These are phyloP conservation scores for Nanorana parkeri DNA, from an alignment of 2,113 vertebrate genomes.

Conservation along the genomic window DNA sequence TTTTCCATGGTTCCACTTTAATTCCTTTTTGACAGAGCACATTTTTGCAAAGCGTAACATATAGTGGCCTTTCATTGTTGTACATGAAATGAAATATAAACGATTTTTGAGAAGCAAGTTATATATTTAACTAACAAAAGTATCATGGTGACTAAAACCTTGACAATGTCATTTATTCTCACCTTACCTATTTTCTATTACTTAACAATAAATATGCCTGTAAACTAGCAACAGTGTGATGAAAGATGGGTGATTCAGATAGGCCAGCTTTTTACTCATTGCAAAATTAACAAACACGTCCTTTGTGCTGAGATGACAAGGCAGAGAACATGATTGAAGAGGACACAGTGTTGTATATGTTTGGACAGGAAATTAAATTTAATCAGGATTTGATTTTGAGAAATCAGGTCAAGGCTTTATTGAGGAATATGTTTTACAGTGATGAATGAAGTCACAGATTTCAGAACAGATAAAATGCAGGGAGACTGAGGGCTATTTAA, in stretches of 20 bases:
- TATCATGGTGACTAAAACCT: no score
- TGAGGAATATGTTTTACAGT: constrained; percentile 54
- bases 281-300: neutral
- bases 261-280: neutral
- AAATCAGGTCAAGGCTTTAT: constrained; percentile 53
- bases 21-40: no score
- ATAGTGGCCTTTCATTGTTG: no score
- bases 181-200: no score
- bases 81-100: no score
- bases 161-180: no score
- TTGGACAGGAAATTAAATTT: constrained; percentile 44
- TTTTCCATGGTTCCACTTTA: no score
- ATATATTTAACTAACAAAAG: no score
- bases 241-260: neutral
- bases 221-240: neutral
- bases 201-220: no score
- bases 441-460: constrained; percentile 56
- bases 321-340: constrained; percentile 32
- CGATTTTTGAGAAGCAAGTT: no score
- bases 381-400: constrained; percentile 46
- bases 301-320: neutral
- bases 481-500: constrained; percentile 44
- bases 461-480: constrained; percentile 47
- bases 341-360: constrained; percentile 32
- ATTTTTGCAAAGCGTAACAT: no score